Conservation (phyloP, 1,140 invertebrate genomes). For the Saccostrea cuccullata region DNA sequence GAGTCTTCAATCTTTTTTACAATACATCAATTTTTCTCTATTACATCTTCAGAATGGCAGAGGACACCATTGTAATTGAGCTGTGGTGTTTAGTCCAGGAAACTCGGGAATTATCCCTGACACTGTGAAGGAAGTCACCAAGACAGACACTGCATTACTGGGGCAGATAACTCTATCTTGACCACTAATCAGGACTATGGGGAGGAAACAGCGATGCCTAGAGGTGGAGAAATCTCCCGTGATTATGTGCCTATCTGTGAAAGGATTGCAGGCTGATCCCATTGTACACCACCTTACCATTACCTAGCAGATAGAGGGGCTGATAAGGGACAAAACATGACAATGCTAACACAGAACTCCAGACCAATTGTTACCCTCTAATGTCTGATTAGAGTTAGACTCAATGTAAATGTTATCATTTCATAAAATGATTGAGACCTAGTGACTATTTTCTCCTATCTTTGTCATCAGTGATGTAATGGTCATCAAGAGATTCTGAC, state of each 20-base stretch:
- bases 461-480: background rate
- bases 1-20: slow-evolving; percentile 16
- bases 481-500: too few relatives aligned
- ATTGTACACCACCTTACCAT: slow-evolving; percentile 11
- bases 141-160: slow-evolving; percentile 4
- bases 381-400: slow-evolving; percentile 10
- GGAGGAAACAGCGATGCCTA: background rate
- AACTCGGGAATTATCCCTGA: background rate
- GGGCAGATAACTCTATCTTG: slow-evolving; percentile 32
- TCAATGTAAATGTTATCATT: slow-evolving; percentile 21
- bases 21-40: slow-evolving; percentile 20
- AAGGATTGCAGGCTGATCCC: background rate
- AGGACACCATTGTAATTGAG: slow-evolving; percentile 20
- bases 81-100: background rate
- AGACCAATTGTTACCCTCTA: slow-evolving; percentile 15
- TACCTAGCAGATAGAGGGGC: slow-evolving; percentile 7
- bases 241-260: background rate
- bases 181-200: background rate
- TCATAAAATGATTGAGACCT: background rate
- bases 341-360: background rate
- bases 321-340: slow-evolving; percentile 2
- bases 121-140: background rate
- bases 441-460: background rate
- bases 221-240: background rate
- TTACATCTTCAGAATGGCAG: background rate